Conservation (phyloP, 2,888 invertebrate species). For the Ceramica pisi region DNA sequence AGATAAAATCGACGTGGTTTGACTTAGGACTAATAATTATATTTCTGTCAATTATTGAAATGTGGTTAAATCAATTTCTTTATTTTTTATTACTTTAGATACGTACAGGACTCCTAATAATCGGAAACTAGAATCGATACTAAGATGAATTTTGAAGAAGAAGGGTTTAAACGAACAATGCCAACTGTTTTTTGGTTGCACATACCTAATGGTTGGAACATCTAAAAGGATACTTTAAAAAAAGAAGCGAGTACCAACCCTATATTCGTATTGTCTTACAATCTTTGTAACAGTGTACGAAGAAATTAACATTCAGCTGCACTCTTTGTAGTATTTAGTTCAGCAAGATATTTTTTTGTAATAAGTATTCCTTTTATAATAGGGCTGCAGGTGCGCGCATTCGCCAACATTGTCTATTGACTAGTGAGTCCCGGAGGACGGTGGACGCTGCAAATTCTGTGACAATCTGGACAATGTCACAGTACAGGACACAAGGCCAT, state of each 20-base stretch:
- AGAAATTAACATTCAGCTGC: conserved; percentile 50
- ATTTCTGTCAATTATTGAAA: not conserved
- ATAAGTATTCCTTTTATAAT: conserved; percentile 8
- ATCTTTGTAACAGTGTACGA: conserved; percentile 30
- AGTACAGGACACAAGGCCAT: conserved; percentile 14
- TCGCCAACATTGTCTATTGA: conserved; percentile 56
- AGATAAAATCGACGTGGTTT: not conserved
- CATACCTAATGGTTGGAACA: not conserved
- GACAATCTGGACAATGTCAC: conserved; percentile 4
- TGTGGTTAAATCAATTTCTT: too few relatives aligned
- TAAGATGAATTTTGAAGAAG: too few relatives aligned
- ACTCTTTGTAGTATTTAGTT: conserved; percentile 54
- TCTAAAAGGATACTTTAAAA: not conserved
- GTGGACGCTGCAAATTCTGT: conserved; percentile 17
- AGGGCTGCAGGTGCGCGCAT: conserved; percentile 22
- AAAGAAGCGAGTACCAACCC: conserved; percentile 12
- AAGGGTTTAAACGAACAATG: not conserved
- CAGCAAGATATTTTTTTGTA: conserved; percentile 48
- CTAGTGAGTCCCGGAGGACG: conserved; percentile 40
- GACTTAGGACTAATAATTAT: not conserved
- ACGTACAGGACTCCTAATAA: too few relatives aligned
- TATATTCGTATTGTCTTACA: conserved; percentile 19
- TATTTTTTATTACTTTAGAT: too few relatives aligned
- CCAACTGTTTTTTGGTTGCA: not conserved
- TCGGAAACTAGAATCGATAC: too few relatives aligned